Evolutionary conservation across 2,113 vertebrate genomes (phyloP), one percentile per base, ranked within the genome.

Genomic region (Neogobius melanostomus): DNA sequence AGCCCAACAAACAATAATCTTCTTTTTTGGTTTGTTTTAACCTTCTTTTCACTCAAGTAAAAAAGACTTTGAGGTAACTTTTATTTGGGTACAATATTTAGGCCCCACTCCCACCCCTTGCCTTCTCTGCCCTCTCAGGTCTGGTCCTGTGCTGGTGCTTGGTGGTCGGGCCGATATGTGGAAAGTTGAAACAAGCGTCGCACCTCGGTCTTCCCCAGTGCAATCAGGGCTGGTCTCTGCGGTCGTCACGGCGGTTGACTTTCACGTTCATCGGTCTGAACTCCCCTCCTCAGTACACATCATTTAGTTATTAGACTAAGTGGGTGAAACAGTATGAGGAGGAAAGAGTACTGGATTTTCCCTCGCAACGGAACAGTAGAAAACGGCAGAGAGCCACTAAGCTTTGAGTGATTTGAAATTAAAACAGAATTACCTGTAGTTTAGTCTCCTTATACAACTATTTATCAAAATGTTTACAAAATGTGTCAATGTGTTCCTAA

Each of bases 141-240:
- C 52, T 49, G 64, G 64, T 79, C 66, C 71, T 70, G 54, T 60
- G 64, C 75, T 76, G 43, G 65, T 76, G 61, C 21, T 54, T 69
- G 68, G 17, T 73, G 17, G 53, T 56, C 28, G 53, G 53, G 80
- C 62, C 68, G 56, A 88, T 79, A 64, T 68, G 57, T 68, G 72
- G 77, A 80, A 87, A 83, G 71, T 76, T 75, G 43, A 80, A 83
- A 75, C 79, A 80, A 81, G 47, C 74, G 71, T 89, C 85, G 84
- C 85, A 90, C 85, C 85, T 91, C 74, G 66, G 68, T 64, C 81
- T 76, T 84, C 79, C 85, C 66, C 61, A 3, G 49, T n/a, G 79
- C 82, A 87, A 88, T 87, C 87, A 91, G 77, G 61, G 75, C 75
- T 79, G 11, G 80, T 88, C 85, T 83, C 81, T 85, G 84, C 17